Evolutionary conservation across 2,113 vertebrate species (phyloP).

Genomic region (Hypomesus transpacificus): DNA sequence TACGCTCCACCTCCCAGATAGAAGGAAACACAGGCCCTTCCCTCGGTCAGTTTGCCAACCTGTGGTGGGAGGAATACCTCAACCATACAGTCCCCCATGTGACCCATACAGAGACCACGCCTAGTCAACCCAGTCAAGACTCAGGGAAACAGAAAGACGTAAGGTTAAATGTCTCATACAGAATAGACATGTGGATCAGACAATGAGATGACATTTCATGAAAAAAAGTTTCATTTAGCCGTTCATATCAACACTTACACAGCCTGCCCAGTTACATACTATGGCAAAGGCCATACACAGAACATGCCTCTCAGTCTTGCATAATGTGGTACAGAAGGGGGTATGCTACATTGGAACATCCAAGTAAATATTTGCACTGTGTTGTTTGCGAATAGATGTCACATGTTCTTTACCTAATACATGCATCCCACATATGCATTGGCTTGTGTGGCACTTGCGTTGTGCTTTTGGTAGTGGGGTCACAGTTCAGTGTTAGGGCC

Average conservation of each 20-base stretch:
- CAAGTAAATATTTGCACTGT: constrained; percentile 1
- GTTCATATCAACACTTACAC: no score
- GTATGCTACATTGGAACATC: not conserved
- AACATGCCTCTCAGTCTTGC: no score
- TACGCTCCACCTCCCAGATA: constrained; percentile 57
- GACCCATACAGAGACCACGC: constrained; percentile 6
- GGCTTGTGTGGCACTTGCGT: not conserved
- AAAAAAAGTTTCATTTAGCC: no score
- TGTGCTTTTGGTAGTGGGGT: not conserved
- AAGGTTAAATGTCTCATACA: not conserved
- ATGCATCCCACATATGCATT: not conserved
- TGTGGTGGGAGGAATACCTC: constrained; percentile 80
- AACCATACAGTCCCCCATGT: constrained; percentile 46
- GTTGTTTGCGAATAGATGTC: not conserved
- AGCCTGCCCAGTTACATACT: no score
- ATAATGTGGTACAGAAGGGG: not conserved
- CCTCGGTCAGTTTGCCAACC: constrained; percentile 63
- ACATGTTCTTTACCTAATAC: not conserved
- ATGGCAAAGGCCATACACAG: no score
- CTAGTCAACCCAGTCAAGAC: not conserved
- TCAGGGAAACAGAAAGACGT: not conserved
- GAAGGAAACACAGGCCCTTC: constrained; percentile 22
- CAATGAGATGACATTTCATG: not conserved
- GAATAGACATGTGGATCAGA: not conserved
- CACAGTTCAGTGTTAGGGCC: not conserved